Evolutionary conservation across 2,888 invertebrate species (phyloP), one percentile per base, ranked within the genome.

Genomic region (Cosmia pyralina): DNA sequence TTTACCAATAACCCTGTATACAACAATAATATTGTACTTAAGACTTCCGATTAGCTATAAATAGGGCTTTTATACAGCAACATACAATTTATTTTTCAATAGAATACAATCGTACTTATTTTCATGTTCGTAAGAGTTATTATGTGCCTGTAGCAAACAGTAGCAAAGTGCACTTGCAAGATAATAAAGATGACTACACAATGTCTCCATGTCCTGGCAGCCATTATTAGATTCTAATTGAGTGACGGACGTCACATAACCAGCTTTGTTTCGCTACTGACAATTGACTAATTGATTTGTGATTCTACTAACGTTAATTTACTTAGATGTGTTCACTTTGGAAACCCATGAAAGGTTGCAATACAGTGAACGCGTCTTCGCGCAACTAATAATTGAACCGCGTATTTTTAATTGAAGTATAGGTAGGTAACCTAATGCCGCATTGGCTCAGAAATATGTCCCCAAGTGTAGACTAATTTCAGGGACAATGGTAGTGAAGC

Each of bases 401-500:
- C 53, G 65, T 55, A 67, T 63, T 48, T 2, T 28, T 53, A 44
- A 50, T 28, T 5, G 19, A 72, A 57, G 15, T 55, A 44, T 55
- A 44, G 13, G 6, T 28, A 48, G 19, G 52, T 66, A 69, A 50
- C 48, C 78, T 38, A 38, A 81, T 57, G 77, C 70, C 72, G 41
- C 15, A 72, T 17, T 52, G 73, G 77, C 77, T 62, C 76, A 69
- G 71, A 63, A 73, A 71, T 74, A 72, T 86, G 86, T 88, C 85
- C 88, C 88, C 84, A 89, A 88, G 72, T 85, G 75, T 78, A 88
- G 82, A 85, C 78, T 88, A 84, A 87, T 95, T 96, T 85, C 95
- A 96, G 96, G 88, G 96, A 96, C 92, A 96, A 95, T 92, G 95
- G 94, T 90, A 96, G 96, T 90, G 96, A 96, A 85, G 96, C 96